Conservation (phyloP, 2,797 vertebrate species). For the Halcyon leucocephala region DNA sequence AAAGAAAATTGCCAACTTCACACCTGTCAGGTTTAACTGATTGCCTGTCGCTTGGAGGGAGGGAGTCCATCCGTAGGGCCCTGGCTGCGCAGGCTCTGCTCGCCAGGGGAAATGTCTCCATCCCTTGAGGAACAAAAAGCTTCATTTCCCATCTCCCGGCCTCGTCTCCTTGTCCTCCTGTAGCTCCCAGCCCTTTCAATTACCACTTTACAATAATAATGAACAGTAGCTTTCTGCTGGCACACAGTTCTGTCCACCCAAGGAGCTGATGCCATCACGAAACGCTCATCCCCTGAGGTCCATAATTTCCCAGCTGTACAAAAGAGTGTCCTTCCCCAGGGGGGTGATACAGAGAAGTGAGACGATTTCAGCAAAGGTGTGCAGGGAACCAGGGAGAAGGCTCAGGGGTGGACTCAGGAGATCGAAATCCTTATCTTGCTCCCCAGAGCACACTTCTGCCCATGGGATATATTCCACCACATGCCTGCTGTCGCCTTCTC, state of each 20-base stretch:
- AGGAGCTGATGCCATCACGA: background rate
- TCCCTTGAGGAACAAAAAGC: background rate
- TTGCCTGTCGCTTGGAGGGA: background rate
- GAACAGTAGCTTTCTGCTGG: background rate
- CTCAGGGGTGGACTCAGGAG: background rate
- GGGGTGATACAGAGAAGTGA: background rate
- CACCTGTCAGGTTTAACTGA: conserved; percentile 58
- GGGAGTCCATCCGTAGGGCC: background rate
- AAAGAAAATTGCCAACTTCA: conserved; percentile 53
- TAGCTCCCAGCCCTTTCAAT: background rate
- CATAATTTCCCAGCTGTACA: background rate
- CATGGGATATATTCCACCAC: background rate
- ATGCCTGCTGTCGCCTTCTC: fast-evolving
- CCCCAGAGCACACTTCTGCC: background rate
- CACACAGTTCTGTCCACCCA: background rate
- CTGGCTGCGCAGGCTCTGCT: background rate
- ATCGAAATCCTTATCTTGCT: background rate
- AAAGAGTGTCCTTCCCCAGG: background rate
- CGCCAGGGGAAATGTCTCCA: background rate
- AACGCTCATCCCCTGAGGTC: background rate
- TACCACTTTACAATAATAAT: background rate
- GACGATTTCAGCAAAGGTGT: background rate
- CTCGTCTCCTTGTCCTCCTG: background rate
- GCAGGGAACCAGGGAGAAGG: background rate
- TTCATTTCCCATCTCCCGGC: background rate